phyloP scores from a whole-genome alignment of 2,888 invertebrate species.

The Pterostichus madidus region DNA sequence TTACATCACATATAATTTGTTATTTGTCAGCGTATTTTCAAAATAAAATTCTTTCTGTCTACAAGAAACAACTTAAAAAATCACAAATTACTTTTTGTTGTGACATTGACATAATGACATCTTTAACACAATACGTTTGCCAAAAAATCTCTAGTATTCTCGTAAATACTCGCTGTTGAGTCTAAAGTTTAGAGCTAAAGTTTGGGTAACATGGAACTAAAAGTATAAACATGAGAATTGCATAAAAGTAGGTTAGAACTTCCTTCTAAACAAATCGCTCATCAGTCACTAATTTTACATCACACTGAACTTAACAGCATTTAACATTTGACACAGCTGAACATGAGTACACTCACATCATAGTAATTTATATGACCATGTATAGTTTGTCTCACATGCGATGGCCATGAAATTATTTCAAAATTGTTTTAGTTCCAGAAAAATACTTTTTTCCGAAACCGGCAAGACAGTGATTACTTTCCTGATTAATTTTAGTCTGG shows the following conservation, averaged over 20 bases:
- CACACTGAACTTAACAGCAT: not conserved
- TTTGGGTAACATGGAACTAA: not conserved
- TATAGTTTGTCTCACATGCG: not conserved
- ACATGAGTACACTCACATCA: not conserved
- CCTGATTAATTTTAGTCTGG: too few species aligned
- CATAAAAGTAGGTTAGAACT: conserved; percentile 46
- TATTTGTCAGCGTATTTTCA: conserved; percentile 22
- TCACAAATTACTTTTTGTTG: conserved; percentile 21
- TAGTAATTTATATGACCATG: not conserved
- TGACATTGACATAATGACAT: conserved; percentile 37
- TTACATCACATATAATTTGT: not conserved
- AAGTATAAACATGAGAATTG: not conserved
- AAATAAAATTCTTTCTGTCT: conserved; percentile 20
- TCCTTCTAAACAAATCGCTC: conserved; percentile 51
- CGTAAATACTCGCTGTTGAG: too few species aligned
- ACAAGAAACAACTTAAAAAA: not conserved
- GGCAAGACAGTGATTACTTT: too few species aligned
- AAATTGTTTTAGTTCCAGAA: too few species aligned
- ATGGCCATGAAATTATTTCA: not conserved
- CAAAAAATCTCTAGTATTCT: not conserved
- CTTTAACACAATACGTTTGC: conserved; percentile 3
- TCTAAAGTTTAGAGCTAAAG: too few species aligned
- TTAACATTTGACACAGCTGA: conserved; percentile 16
- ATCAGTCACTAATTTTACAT: conserved; percentile 1
- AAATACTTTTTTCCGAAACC: too few species aligned